Evolutionary conservation across 2,113 vertebrate species (phyloP).

Genomic region (Salvator merianae): DNA sequence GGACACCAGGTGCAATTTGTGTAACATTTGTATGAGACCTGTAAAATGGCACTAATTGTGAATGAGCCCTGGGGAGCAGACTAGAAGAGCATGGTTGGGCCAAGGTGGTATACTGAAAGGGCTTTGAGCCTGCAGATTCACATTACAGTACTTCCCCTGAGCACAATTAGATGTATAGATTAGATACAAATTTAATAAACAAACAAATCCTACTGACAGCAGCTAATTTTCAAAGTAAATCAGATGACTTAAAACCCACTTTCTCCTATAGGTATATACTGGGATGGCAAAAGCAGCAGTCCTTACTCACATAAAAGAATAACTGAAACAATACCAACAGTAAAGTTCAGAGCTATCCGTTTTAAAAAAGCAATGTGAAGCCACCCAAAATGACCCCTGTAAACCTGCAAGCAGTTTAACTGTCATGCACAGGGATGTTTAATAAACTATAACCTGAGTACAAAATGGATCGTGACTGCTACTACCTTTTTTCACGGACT

Average conservation of each 20-base stretch:
- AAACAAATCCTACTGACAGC: background rate
- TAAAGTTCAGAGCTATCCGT: background rate
- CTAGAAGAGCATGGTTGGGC: no score
- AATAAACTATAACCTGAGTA: constrained; percentile 44
- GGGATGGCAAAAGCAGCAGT: background rate
- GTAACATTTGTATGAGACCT: no score
- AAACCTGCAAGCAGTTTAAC: constrained; percentile 32
- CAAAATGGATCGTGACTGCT: constrained; percentile 29
- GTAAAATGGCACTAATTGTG: no score
- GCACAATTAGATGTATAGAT: background rate
- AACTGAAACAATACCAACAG: constrained; percentile 11
- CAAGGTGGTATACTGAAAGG: no score
- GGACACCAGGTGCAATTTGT: no score
- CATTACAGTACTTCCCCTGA: no score
- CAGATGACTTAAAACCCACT: background rate
- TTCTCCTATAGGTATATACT: background rate
- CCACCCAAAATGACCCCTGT: constrained; percentile 17
- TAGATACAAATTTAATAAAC: background rate
- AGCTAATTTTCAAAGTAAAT: background rate
- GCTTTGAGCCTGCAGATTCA: background rate
- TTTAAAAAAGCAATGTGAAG: constrained; percentile 35
- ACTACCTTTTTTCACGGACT: constrained; percentile 51
- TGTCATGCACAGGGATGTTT: constrained; percentile 40
- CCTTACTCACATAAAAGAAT: constrained; percentile 18
- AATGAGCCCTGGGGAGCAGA: no score